Conservation (phyloP, 2,797 vertebrate genomes). For the Botia almorhae region DNA sequence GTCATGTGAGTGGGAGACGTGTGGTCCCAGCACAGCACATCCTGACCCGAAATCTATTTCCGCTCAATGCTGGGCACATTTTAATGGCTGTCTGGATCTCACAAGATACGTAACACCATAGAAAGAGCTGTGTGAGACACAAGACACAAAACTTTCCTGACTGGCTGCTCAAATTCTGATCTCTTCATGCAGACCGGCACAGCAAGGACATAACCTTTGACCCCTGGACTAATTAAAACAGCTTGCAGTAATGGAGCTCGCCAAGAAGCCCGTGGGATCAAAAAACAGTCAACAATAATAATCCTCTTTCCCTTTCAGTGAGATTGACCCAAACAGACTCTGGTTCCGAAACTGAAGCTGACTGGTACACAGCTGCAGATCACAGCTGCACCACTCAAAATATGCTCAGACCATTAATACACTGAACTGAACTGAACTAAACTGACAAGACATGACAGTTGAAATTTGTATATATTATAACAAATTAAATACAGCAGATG, state of each 20-base stretch:
- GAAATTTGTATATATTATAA: too few species aligned
- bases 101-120: conserved; percentile 42
- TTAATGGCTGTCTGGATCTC: conserved; percentile 51
- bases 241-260: conserved; percentile 5
- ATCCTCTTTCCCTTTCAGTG: not conserved
- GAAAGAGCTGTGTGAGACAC: conserved; percentile 44
- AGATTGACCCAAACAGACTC: not conserved
- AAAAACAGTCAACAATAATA: conserved; percentile 16
- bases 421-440: not conserved
- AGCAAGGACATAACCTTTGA: conserved; percentile 6
- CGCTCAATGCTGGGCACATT: conserved; percentile 46
- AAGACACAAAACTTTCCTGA: conserved; percentile 4
- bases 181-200: not conserved
- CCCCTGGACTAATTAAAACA: conserved; percentile 7
- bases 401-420: not conserved
- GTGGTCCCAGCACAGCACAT: conserved; percentile 35
- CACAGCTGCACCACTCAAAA: not conserved
- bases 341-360: not conserved
- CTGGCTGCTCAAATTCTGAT: not conserved
- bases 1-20: conserved; percentile 50
- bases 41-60: conserved; percentile 59
- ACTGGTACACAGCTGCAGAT: not conserved
- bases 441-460: too few species aligned
- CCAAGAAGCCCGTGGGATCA: not conserved
- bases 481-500: not conserved